phyloP scores from a whole-genome alignment of 2,113 vertebrate genomes.

The Hystrix brachyura region DNA sequence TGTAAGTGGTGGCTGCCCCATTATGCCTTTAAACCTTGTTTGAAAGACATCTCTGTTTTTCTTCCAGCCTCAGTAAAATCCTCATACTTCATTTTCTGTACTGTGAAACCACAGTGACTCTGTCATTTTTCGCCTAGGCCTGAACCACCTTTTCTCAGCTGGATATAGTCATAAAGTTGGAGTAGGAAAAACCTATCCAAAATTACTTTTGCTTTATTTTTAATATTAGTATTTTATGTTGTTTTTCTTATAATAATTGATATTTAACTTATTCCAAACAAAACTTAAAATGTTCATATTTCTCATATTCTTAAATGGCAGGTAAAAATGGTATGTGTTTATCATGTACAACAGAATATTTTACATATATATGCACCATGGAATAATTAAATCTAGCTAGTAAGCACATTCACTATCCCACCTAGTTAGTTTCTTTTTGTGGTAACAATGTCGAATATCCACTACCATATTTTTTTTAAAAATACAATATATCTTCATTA shows the following conservation, averaged over 20 bases:
- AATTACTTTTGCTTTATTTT: constrained; percentile 24
- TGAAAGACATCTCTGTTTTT: not conserved
- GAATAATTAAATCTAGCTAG: not conserved
- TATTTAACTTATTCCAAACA: constrained; percentile 18
- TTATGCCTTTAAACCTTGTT: not conserved
- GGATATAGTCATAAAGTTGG: not conserved
- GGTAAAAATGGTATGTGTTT: not conserved
- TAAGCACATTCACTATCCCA: not conserved
- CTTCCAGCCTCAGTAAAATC: not conserved
- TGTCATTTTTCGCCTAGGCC: not conserved
- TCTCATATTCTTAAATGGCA: not conserved
- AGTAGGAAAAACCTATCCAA: not conserved
- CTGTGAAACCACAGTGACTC: not conserved
- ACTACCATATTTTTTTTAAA: not conserved
- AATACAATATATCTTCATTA: not conserved
- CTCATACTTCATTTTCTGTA: not conserved
- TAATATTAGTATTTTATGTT: not conserved
- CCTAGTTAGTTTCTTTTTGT: not conserved
- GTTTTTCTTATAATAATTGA: not conserved
- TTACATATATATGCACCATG: not conserved
- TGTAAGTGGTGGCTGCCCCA: not conserved
- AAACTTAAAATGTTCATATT: not conserved
- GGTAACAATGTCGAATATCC: not conserved
- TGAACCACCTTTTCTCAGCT: not conserved
- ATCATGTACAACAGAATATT: not conserved